These are phyloP conservation scores for Corvus hawaiiensis DNA, from an alignment of 2,113 vertebrate species.

Conservation along the genomic window DNA sequence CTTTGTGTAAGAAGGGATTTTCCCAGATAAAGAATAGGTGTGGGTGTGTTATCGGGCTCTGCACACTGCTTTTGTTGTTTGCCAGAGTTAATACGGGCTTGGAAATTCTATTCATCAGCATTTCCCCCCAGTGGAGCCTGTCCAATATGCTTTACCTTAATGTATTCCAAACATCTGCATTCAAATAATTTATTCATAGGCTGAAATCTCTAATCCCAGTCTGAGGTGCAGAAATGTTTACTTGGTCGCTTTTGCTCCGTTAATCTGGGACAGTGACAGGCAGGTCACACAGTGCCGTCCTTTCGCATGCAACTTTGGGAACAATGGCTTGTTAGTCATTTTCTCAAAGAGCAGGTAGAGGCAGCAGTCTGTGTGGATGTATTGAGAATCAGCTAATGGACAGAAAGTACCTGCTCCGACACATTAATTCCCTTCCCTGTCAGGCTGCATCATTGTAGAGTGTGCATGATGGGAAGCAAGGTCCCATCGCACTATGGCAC, in stretches of 20 bases:
- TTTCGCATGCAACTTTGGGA: neutral
- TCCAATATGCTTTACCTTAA: conserved; percentile 65
- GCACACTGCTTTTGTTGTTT: conserved; percentile 67
- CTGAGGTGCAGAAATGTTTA: conserved; percentile 58
- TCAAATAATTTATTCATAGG: conserved; percentile 75
- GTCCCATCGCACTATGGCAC: conserved; percentile 81
- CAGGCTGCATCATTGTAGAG: conserved; percentile 85
- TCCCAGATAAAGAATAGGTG: neutral
- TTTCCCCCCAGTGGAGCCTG: conserved; percentile 49
- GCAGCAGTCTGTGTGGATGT: conserved; percentile 53
- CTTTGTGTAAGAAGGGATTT: neutral
- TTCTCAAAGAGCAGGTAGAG: conserved; percentile 47
- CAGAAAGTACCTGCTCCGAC: conserved; percentile 80
- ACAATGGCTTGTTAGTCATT: conserved; percentile 29
- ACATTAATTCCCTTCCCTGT: conserved; percentile 88
- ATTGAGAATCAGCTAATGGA: conserved; percentile 80
- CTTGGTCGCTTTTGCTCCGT: conserved; percentile 45
- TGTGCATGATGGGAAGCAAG: conserved; percentile 80
- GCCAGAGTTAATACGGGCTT: conserved; percentile 66
- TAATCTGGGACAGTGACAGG: conserved; percentile 27
- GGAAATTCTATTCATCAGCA: conserved; percentile 71
- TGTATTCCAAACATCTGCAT: conserved; percentile 77
- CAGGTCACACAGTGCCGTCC: conserved; percentile 4
- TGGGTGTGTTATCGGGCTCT: conserved; percentile 46
- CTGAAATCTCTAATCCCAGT: conserved; percentile 64